These are phyloP conservation scores for Poeciliopsis infans DNA, from an alignment of 2,797 vertebrate genomes.

Conservation along the genomic window DNA sequence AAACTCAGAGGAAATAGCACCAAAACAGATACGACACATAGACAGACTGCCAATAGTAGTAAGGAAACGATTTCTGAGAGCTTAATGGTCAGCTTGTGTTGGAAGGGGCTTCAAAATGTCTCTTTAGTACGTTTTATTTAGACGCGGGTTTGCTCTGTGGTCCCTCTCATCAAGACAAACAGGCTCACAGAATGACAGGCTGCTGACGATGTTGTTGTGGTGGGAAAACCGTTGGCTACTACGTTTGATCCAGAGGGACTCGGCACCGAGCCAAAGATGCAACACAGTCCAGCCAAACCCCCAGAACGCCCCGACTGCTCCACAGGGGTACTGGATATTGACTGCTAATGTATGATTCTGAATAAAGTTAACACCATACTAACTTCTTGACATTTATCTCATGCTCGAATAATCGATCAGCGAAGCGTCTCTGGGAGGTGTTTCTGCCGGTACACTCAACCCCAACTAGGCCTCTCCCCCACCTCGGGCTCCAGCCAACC, in stretches of 20 bases:
- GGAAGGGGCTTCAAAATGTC: slow-evolving; percentile 44
- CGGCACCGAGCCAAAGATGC: slow-evolving; percentile 49
- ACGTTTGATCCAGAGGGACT: slow-evolving; percentile 64
- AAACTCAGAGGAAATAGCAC: slow-evolving; percentile 5
- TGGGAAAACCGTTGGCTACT: slow-evolving; percentile 61
- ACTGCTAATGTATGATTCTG: slow-evolving; percentile 2
- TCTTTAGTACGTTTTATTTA: slow-evolving; percentile 64
- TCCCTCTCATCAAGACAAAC: slow-evolving; percentile 73
- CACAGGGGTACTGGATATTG: background rate
- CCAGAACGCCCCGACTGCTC: slow-evolving; percentile 29
- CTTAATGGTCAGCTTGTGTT: slow-evolving; percentile 40
- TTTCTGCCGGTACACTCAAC: background rate
- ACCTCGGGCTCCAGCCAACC: slow-evolving; percentile 49
- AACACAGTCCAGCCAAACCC: slow-evolving; percentile 52
- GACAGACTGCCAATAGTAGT: slow-evolving; percentile 19
- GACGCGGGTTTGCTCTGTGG: slow-evolving; percentile 61
- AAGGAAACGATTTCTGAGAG: slow-evolving; percentile 45
- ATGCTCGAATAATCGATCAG: background rate
- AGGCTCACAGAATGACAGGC: slow-evolving; percentile 48
- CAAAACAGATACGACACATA: slow-evolving; percentile 27
- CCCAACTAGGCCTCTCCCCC: slow-evolving; percentile 36
- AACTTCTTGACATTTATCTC: slow-evolving; percentile 11
- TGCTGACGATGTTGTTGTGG: slow-evolving; percentile 37
- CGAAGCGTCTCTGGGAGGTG: slow-evolving; percentile 13
- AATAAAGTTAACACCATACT: slow-evolving; percentile 4